Evolutionary conservation across 1,140 invertebrate genomes (phyloP).

Genomic region (Holcopasites calliopsidis): DNA sequence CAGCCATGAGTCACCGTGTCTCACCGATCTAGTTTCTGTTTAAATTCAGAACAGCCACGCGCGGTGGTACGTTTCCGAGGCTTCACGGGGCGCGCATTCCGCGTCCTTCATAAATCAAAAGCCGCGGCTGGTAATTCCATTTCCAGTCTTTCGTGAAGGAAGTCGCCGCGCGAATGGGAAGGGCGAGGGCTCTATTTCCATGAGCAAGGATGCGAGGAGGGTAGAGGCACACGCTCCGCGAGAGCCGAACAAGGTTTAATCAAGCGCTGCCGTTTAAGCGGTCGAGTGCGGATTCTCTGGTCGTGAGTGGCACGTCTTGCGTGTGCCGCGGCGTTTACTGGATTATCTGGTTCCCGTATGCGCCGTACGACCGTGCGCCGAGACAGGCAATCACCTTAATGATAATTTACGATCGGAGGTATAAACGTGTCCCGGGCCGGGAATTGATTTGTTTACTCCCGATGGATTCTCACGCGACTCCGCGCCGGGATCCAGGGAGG

Average conservation of each 20-base stretch:
- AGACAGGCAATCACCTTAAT: slow-evolving; percentile 75
- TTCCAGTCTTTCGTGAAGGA: too few relatives aligned
- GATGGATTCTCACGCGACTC: slow-evolving; percentile 71
- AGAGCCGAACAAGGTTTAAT: slow-evolving; percentile 29
- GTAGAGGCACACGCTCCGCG: too few relatives aligned
- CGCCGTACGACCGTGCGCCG: slow-evolving; percentile 36
- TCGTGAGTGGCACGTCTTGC: neutral
- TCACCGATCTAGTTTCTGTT: neutral
- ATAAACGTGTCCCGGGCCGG: slow-evolving; percentile 70
- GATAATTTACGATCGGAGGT: slow-evolving; percentile 75
- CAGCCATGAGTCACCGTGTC: neutral
- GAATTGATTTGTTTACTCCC: slow-evolving; percentile 76
- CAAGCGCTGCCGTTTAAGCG: slow-evolving; percentile 29
- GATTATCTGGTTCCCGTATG: slow-evolving; percentile 53
- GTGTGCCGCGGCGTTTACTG: slow-evolving; percentile 29
- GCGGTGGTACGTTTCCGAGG: neutral
- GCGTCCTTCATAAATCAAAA: neutral
- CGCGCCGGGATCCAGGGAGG: neutral
- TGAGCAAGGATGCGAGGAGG: too few relatives aligned
- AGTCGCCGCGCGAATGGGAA: neutral
- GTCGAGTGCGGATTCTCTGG: neutral
- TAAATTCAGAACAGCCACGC: neutral
- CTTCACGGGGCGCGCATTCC: neutral
- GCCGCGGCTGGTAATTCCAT: neutral
- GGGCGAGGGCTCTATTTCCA: neutral